Conservation (phyloP, 1,140 invertebrate genomes). For the Nasonia giraulti region DNA sequence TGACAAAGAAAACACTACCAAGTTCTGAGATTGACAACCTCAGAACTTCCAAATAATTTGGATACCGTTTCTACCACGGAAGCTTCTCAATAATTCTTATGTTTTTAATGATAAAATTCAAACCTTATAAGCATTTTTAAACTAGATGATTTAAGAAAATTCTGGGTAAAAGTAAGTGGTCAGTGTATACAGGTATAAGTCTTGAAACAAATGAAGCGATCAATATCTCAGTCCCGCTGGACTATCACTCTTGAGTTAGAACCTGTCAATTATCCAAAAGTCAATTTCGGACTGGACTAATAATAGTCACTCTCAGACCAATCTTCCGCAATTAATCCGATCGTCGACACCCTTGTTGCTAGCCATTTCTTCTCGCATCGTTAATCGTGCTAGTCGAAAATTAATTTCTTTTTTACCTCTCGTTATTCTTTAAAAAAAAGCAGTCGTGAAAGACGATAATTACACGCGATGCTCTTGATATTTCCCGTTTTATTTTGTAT, state of each 20-base stretch:
- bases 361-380: neutral
- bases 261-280: slow-evolving; percentile 59
- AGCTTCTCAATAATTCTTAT: too few relatives aligned
- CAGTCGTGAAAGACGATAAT: too few relatives aligned
- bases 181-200: neutral
- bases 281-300: slow-evolving; percentile 58
- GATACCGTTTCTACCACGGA: too few relatives aligned
- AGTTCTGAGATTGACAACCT: too few relatives aligned
- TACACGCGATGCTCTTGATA: too few relatives aligned
- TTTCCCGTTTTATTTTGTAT: too few relatives aligned
- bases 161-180: neutral
- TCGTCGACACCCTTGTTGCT: neutral
- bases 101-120: too few relatives aligned
- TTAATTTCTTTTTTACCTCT: neutral
- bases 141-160: too few relatives aligned
- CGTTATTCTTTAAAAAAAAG: neutral
- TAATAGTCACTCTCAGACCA: neutral
- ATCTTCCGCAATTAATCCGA: neutral
- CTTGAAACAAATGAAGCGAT: slow-evolving; percentile 7
- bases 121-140: too few relatives aligned
- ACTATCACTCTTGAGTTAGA: slow-evolving; percentile 60
- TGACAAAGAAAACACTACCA: too few relatives aligned
- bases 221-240: neutral
- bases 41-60: too few relatives aligned
- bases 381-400: neutral